Evolutionary conservation across 2,113 vertebrate species (phyloP).

Genomic region (Theristicus caerulescens): DNA sequence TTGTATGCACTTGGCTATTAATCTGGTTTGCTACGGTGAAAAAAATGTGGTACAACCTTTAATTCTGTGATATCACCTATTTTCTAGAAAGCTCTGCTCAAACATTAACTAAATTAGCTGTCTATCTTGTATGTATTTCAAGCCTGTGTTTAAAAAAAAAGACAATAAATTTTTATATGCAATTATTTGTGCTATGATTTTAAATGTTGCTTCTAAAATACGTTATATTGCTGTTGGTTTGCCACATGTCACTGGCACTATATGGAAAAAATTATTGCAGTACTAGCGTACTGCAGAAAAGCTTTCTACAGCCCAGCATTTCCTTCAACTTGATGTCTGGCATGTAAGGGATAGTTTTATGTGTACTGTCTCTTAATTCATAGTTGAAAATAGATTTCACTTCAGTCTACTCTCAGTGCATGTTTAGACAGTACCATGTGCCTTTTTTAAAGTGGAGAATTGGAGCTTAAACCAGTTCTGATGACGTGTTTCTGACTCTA

Average conservation of each 20-base stretch:
- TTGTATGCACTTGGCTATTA: not conserved
- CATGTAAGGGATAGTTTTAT: not conserved
- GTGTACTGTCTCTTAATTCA: not conserved
- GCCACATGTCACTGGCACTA: not conserved
- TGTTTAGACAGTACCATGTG: not conserved
- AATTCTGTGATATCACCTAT: not conserved
- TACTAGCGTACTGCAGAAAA: rapidly evolving
- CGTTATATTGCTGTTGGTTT: not conserved
- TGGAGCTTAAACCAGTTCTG: not conserved
- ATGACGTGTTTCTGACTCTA: not conserved
- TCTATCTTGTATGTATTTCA: not conserved
- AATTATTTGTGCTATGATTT: not conserved
- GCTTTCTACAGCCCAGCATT: not conserved
- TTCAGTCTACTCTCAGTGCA: not conserved
- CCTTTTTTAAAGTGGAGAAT: not conserved
- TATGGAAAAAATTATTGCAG: not conserved
- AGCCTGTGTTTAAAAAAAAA: not conserved
- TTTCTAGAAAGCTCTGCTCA: not conserved
- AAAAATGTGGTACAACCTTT: not conserved
- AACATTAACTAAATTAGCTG: not conserved
- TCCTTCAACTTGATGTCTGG: not conserved
- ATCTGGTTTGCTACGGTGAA: not conserved
- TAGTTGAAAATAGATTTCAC: not conserved
- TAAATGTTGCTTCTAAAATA: not conserved
- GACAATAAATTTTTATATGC: slow-evolving; percentile 60